Base-by-base conservation (phyloP, 2,797 vertebrate species). In the Poecile montanus region DNA sequence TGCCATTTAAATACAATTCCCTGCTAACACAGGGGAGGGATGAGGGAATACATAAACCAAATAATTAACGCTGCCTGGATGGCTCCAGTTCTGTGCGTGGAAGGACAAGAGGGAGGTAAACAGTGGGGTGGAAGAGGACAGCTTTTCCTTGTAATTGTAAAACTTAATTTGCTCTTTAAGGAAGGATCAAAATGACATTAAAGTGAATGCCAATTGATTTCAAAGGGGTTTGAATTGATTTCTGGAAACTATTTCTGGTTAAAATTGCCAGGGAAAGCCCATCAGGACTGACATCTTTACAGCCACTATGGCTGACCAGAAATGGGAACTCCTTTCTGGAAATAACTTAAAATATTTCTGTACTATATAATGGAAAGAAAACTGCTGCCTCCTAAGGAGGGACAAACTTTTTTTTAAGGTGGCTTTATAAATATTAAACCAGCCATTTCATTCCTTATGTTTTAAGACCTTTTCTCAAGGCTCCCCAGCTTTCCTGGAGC, bases 81-180 rank as follows among this genome's bases (percentile, higher is more conserved):
- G 61, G n/a, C 62, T 82, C 72, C 56, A 38, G 53, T 9, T 71
- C 60, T 22, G 29, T 14, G n/a, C 0, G 1, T 17, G 74, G 51
- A 90, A 88, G 85, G 85, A 70, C 62, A 53, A 78, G 51, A 70
- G 80, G 40, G 60, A 82, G 76, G 74, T 32, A 73, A 85, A 72
- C 29, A 70, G 58, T 11, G 48, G 51, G 51, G 63, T 56, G 62
- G 71, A 57, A 77, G 53, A 66, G 26, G 26, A 22, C 16, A 32
- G 48, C 36, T 75, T 66, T 86, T 67, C 77, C 80, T 67, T 15
- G 73, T 19, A 47, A 51, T 42, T 34, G 76, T 53, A 70, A 75
- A 86, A 81, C n/a, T 72, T 93, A 10, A 86, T 88, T 78, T 95
- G 62, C 40, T 88, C 68, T 88, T 80, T 82, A 74, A 80, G 73